Evolutionary conservation across 2,113 vertebrate genomes (phyloP), one percentile per base, ranked within the genome.

Genomic region (Vidua macroura): DNA sequence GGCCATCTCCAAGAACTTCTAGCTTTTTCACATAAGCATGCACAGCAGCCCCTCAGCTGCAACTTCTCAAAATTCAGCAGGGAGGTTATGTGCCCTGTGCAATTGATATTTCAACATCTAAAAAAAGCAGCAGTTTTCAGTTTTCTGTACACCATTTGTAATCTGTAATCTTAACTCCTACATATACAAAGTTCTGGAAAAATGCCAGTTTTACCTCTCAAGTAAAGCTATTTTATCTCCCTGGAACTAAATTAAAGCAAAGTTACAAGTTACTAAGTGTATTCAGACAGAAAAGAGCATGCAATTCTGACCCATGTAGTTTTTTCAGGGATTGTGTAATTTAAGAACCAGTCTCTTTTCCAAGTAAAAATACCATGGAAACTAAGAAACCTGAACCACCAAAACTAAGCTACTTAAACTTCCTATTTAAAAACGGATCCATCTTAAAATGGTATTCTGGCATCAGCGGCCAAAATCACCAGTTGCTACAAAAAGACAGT

Each of bases 391-490:
- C 35, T 31, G 68, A 95, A 88, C 91, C 91, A 83, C 52, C 53
- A 86, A 84, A 95, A 81, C 83, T 86, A 94, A 96, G 75, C 95
- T 95, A 69, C 88, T 92, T 92, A 83, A 77, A 86, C 93, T 93
- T 96, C 79, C 79, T 81, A 93, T 94, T 95, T 95, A 91, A 87
- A 94, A 94, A 88, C 53, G 9, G 88, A 95, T 93, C 92, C 89
- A 96, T 80, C 91, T 85, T 92, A 92, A 91, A 92, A 77, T 6
- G 22, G 82, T 63, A 48, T 85, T 86, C 77, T 88, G 79, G 85
- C 85, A 95, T 44, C 64, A 83, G 59, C 0, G 0, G 59, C 68
- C 88, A 92, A 91, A 96, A 93, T 41, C 85, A 90, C 79, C 67
- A 85, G 68, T 69, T 90, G 82, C 92, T 88, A 92, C 88, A 93